Evolutionary conservation across 1,140 invertebrate genomes (phyloP), one percentile per base, ranked within the genome.

Genomic region (Aplysia californica): DNA sequence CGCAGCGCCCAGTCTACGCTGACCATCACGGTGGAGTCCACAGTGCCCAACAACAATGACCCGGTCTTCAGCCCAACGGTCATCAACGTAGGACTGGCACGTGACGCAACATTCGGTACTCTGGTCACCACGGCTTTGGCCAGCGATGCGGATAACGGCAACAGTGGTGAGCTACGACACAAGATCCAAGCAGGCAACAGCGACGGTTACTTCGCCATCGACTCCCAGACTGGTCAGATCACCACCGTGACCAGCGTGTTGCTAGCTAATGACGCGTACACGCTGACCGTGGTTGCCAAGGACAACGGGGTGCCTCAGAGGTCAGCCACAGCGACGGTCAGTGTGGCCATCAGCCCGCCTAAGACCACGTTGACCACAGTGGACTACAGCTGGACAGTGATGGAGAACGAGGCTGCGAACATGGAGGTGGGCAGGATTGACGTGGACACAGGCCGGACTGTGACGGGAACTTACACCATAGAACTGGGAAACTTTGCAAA

Each of bases 221-320:
- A 64, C 38, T 1, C 39, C 15, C 38, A 3, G 1, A 36, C 36
- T 4, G 67, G 67, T 23, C 1, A 23, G 1, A 44, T 69, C 23
- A 20, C 18, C 1, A 70, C 75, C 20, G 38, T 41, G 1, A 23
- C 72, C 6, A 33, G 26, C 0, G 4, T 75, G 26, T 20, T 35
- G 15, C 2, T 35, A 0, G 72, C 72, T 15, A 26, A 26, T 15
- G 36, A 75, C 31, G 6, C 0, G 23, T 44, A 75, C 41, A 65
- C 1, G 10, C 23, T 75, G 3, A 18, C 39, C 26, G 1, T 75
- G 5, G 10, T 20, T 3, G 61, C 61, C n/a, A 50, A 1, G 1
- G 72, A 75, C 61, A 33, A 18, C 18, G 72, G 72, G 2, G 41
- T 1, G 1, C 72, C 72, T n/a, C 35, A 58, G 1, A n/a, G 41